Base-by-base conservation (phyloP, 2,888 invertebrate species). In the Nephrotoma appendiculata region DNA sequence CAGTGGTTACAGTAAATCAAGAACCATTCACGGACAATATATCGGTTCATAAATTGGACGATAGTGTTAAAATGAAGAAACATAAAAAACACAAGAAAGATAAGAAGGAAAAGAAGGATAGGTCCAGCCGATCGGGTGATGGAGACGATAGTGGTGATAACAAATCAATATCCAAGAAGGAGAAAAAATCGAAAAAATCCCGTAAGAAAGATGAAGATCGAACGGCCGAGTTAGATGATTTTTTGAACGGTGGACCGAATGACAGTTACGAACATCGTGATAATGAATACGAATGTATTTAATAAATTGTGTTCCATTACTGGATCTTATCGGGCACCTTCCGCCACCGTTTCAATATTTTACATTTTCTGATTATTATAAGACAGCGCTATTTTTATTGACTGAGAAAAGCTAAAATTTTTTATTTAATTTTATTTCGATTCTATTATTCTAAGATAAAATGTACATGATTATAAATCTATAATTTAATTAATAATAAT, bases 281-380 rank as follows among this genome's bases (percentile, higher is more conserved):
- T 88, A 91, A 92, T 84, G 93, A 94, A 83, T 94, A 94, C 89
- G 94, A 94, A 90, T 93, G 93, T 88, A 93, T 94, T 90, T 94
- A 93, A 89, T 85, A 83, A 31, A 57, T 6, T 86, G 2, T 15
- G 19, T 41, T n/a, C 12, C n/a, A 19, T 85, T 85, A n/a, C 44
- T 84, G n/a, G 42, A 42, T 31, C 7, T 41, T 84, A 42, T 85
- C 52, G 12, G 42, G n/a, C 19, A 15, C n/a, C 45, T 86, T 86
- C 12, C 19, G 48, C 9, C 31, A 9, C 71, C 15, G 15, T 57
- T 31, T 11, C 31, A 9, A 31, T 31, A 71, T 71, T 71, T 71
- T 31, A 71, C 9, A 31, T 31, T 57, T 71, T 71, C 31, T 9
- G 19, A 31, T 71, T 71, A 31, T 31, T 9, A 71, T 52, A 57